Conservation (phyloP, 2,888 invertebrate genomes). For the Lypha dubia region DNA sequence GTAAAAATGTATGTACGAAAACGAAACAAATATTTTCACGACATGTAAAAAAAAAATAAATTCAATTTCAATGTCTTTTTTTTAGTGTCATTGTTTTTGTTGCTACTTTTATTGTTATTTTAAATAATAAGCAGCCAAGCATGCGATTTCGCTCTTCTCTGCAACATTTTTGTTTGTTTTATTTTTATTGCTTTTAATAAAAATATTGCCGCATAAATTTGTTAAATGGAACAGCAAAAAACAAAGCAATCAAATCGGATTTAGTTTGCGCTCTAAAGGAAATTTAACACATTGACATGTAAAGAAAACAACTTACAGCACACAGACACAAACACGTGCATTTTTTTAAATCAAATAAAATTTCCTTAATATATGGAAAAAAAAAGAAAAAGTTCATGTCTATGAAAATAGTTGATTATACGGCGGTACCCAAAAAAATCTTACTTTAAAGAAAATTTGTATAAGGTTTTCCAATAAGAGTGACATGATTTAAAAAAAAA, state of each 20-base stretch:
- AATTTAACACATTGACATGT: slow-evolving; percentile 2
- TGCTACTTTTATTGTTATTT: too few relatives aligned
- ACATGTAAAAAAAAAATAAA: background rate
- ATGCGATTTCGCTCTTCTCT: background rate
- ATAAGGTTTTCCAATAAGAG: too few relatives aligned
- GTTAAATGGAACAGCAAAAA: background rate
- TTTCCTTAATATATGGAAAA: slow-evolving; percentile 3
- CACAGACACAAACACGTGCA: background rate
- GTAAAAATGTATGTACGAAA: too few relatives aligned
- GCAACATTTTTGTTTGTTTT: background rate
- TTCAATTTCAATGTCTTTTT: slow-evolving; percentile 10
- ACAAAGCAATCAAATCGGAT: background rate
- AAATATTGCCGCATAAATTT: slow-evolving; percentile 18
- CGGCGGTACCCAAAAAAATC: too few relatives aligned
- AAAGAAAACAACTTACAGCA: background rate
- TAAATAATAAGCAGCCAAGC: background rate
- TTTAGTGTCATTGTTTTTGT: background rate
- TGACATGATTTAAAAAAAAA: too few relatives aligned
- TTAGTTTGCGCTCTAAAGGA: background rate
- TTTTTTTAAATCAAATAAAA: background rate
- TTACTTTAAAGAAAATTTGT: too few relatives aligned
- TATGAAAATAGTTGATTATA: too few relatives aligned
- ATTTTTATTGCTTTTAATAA: background rate
- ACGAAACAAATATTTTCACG: slow-evolving; percentile 26
- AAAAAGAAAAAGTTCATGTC: too few relatives aligned